These are phyloP conservation scores for Drosophila meridiana DNA, from an alignment of 2,888 invertebrate genomes.

Conservation along the genomic window DNA sequence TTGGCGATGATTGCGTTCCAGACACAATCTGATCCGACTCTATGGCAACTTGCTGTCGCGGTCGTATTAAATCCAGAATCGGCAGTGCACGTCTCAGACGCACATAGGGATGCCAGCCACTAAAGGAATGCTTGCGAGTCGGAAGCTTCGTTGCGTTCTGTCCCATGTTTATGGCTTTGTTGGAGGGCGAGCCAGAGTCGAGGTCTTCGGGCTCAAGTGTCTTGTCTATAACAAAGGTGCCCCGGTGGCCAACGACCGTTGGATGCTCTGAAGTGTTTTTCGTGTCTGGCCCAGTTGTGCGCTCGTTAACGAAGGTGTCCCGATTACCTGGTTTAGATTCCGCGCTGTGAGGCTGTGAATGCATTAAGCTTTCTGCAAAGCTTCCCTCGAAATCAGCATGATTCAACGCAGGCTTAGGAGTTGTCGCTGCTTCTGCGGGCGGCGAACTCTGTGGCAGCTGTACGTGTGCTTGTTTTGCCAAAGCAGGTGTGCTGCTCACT, in stretches of 20 bases:
- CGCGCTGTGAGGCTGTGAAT: background rate
- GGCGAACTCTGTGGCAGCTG: background rate
- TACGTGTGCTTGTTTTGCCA: background rate
- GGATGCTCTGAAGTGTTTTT: background rate
- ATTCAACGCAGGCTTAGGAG: background rate
- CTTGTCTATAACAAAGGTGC: slow-evolving; percentile 3
- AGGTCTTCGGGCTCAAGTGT: background rate
- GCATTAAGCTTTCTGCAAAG: slow-evolving; percentile 1
- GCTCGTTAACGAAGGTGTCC: background rate
- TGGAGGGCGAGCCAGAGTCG: background rate
- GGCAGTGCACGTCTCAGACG: background rate
- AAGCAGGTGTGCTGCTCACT: slow-evolving; percentile 39
- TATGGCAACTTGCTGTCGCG: background rate
- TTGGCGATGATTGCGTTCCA: slow-evolving; percentile 39
- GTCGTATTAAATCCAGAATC: background rate
- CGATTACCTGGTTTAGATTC: background rate
- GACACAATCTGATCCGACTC: slow-evolving; percentile 24
- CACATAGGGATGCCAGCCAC: background rate
- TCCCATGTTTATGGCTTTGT: background rate
- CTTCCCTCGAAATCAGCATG: slow-evolving; percentile 17
- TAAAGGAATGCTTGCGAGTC: background rate
- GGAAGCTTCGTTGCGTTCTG: background rate
- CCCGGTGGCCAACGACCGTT: background rate
- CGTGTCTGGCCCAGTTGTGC: background rate
- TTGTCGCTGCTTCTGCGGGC: background rate